Evolutionary conservation across 2,888 invertebrate genomes (phyloP).

Genomic region (Sycophila texana): DNA sequence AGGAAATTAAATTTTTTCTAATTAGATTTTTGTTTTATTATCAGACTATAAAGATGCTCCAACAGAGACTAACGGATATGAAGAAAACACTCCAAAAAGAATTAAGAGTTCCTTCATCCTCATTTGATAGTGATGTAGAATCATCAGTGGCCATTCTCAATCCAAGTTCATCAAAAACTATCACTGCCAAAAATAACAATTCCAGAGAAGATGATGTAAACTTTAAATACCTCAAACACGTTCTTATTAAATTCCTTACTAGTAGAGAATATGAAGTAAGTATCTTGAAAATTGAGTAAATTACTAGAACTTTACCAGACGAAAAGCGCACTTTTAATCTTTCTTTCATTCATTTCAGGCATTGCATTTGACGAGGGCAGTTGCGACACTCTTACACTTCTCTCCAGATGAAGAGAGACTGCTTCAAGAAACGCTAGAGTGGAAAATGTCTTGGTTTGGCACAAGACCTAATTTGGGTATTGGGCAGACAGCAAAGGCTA

Average conservation of each 20-base stretch:
- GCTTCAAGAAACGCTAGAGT: slow-evolving; percentile 86
- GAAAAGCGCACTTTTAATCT: neutral
- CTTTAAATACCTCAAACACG: slow-evolving; percentile 93
- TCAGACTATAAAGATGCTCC: slow-evolving; percentile 90
- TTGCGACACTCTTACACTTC: slow-evolving; percentile 89
- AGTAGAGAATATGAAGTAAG: slow-evolving; percentile 85
- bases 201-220: slow-evolving; percentile 82
- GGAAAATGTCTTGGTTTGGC: slow-evolving; percentile 86
- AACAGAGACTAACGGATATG: slow-evolving; percentile 91
- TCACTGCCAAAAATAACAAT: slow-evolving; percentile 73
- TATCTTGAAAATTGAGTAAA: neutral
- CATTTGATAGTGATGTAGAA: slow-evolving; percentile 79
- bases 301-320: neutral
- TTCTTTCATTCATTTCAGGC: slow-evolving; percentile 80
- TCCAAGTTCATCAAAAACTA: slow-evolving; percentile 78
- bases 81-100: slow-evolving; percentile 94
- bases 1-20: too few species aligned
- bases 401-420: slow-evolving; percentile 91
- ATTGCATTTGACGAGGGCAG: slow-evolving; percentile 91
- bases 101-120: slow-evolving; percentile 78
- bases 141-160: slow-evolving; percentile 81
- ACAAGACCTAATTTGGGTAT: slow-evolving; percentile 79
- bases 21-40: slow-evolving; percentile 61
- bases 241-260: slow-evolving; percentile 93
- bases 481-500: slow-evolving; percentile 78